A percentile compares a stretch with the other conserved stretches of the same genome.
These are phyloP conservation scores for Pelagia noctiluca DNA, from an alignment of 30 jellyfish, hydroid and myxozoan genomes.

Conservation along the genomic window DNA sequence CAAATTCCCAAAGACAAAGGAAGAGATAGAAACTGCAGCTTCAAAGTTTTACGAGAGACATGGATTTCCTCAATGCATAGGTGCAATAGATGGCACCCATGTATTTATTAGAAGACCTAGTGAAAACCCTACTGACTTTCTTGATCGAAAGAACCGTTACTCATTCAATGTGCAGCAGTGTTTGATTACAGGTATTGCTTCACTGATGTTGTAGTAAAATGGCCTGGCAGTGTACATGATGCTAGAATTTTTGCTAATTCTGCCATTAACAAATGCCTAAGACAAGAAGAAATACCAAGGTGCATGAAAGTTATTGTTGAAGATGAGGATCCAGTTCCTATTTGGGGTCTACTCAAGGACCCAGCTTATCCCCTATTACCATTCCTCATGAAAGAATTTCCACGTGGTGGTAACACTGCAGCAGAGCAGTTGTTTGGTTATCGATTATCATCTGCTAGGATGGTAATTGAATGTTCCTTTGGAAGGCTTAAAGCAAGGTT, in stretches of 20 bases:
- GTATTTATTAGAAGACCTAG: constrained; percentile 32
- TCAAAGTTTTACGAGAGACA: constrained; percentile 7
- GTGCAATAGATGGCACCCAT: constrained; percentile 70
- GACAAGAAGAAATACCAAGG: constrained; percentile 34
- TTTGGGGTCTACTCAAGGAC: constrained; percentile 66
- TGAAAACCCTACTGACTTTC: constrained; percentile 33
- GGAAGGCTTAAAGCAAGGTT: constrained; percentile 70
- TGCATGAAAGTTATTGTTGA: constrained; percentile 44
- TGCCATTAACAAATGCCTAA: constrained; percentile 14
- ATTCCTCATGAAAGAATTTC: constrained; percentile 65
- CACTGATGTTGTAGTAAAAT: constrained; percentile 43
- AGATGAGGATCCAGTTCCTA: constrained; percentile 58
- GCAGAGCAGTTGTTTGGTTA: constrained; percentile 67
- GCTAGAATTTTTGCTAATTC: constrained; percentile 54
- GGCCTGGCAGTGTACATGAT: constrained; percentile 80
- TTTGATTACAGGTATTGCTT: constrained; percentile 45
- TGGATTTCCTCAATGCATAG: constrained; percentile 60
- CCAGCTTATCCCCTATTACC: constrained; percentile 86
- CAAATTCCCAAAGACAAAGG: constrained; percentile 4
- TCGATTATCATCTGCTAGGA: constrained; percentile 64
- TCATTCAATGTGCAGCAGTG: constrained; percentile 48
- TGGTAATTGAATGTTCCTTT: constrained; percentile 69
- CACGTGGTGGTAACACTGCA: constrained; percentile 43
- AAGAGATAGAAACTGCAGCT: constrained; percentile 2
- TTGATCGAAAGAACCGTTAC: constrained; percentile 17